Conservation (phyloP, 2,113 vertebrate species). For the Paramormyrops kingsleyae region DNA sequence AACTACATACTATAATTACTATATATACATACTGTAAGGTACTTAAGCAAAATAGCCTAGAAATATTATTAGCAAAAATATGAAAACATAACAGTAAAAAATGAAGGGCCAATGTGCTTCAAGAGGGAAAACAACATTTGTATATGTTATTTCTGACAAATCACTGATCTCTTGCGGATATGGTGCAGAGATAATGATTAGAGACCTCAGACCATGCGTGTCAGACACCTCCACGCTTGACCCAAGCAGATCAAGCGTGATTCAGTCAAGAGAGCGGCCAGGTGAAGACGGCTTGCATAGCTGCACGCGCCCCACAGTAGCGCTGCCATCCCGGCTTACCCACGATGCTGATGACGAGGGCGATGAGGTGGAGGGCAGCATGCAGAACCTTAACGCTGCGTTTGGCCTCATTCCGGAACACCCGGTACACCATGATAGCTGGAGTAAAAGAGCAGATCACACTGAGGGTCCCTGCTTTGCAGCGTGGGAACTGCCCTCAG, state of each 20-base stretch:
- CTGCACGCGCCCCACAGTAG: not conserved
- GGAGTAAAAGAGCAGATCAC: not conserved
- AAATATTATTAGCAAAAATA: not conserved
- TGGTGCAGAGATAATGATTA: not conserved
- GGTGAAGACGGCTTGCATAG: not conserved
- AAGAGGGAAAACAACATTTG: not conserved
- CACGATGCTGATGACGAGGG: slow-evolving; percentile 66
- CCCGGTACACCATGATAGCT: slow-evolving; percentile 86
- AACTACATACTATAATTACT: not conserved
- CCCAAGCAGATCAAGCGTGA: not conserved
- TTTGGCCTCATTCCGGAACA: slow-evolving; percentile 77
- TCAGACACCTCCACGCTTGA: not conserved
- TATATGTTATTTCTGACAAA: not conserved
- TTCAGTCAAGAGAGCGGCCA: not conserved
- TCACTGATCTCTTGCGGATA: not conserved
- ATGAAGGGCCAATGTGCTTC: not conserved
- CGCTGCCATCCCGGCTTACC: slow-evolving; percentile 43
- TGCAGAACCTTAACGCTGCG: slow-evolving; percentile 75
- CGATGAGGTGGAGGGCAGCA: slow-evolving; percentile 68
- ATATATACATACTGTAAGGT: not conserved
- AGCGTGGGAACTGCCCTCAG: not conserved
- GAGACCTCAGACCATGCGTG: not conserved
- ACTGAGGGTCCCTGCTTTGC: not conserved
- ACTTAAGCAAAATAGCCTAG: not conserved
- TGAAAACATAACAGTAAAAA: not conserved